A percentile compares a stretch with the other conserved stretches of the same genome.
These are phyloP conservation scores for Parnassius orleans DNA, from an alignment of 2,888 invertebrate genomes.

Conservation along the genomic window DNA sequence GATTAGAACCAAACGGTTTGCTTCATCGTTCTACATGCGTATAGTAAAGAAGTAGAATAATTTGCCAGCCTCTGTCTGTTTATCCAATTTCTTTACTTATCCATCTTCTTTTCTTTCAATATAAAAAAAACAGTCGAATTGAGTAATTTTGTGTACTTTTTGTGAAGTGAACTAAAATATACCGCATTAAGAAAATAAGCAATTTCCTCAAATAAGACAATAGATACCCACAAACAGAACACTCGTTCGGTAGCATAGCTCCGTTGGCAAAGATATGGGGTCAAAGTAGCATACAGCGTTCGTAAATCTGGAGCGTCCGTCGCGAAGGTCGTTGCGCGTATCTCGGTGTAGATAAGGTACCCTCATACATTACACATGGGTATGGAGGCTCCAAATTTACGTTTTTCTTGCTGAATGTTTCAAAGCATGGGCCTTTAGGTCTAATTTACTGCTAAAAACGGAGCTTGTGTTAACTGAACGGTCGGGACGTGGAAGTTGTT, in stretches of 20 bases:
- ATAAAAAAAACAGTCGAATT: too few relatives aligned
- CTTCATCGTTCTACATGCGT: too few relatives aligned
- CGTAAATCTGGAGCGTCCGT: constrained; percentile 40
- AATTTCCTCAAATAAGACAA: too few relatives aligned
- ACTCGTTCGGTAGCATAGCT: background rate
- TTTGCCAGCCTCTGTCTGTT: too few relatives aligned
- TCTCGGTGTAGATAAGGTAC: constrained; percentile 31
- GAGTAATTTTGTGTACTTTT: too few relatives aligned
- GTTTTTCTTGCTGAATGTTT: constrained; percentile 22
- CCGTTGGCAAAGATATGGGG: constrained; percentile 36
- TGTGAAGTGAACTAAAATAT: too few relatives aligned
- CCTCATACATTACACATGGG: constrained; percentile 24
- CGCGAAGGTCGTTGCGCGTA: constrained; percentile 32
- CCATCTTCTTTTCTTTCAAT: too few relatives aligned
- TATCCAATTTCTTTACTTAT: background rate
- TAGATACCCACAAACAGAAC: too few relatives aligned
- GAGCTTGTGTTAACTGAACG: background rate
- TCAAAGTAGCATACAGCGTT: constrained; percentile 33
- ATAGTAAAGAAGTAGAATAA: too few relatives aligned
- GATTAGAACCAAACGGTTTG: background rate
- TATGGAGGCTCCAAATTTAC: constrained; percentile 8
- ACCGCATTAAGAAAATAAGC: too few relatives aligned
- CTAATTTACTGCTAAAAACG: constrained; percentile 15
- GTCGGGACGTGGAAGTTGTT: background rate
- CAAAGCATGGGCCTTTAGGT: constrained; percentile 1